These are phyloP conservation scores for Caenorhabditis panamensis DNA, from an alignment of 2,888 invertebrate species.

Conservation along the genomic window DNA sequence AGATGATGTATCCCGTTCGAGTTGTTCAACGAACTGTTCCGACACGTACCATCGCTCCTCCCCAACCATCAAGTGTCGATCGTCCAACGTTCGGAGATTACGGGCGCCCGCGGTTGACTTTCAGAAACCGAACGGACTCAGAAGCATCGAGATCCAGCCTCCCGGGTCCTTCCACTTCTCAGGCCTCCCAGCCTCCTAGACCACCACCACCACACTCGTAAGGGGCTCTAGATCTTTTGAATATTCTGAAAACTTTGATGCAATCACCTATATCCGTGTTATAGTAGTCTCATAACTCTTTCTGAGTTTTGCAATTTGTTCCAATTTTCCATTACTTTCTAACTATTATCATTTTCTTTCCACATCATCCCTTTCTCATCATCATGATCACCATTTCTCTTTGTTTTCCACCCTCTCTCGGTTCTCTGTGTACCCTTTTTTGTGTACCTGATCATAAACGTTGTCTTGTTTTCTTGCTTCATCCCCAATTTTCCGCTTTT, in stretches of 20 bases:
- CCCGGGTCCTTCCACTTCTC: not conserved
- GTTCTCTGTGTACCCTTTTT: slow-evolving; percentile 10
- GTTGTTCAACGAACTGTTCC: slow-evolving; percentile 9
- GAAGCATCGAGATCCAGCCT: slow-evolving; percentile 1
- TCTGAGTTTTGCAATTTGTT: slow-evolving; percentile 1
- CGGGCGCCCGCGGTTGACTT: slow-evolving; percentile 35
- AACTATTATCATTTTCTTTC: not conserved
- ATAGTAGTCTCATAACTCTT: not conserved
- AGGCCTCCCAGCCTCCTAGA: not conserved
- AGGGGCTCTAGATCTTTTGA: too few species aligned
- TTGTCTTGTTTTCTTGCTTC: slow-evolving; percentile 12
- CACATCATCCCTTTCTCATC: not conserved
- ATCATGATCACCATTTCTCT: not conserved
- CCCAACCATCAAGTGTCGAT: too few species aligned
- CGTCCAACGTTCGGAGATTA: slow-evolving; percentile 43
- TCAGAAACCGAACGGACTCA: slow-evolving; percentile 13
- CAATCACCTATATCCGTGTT: not conserved
- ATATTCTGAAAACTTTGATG: too few species aligned
- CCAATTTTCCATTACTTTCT: not conserved
- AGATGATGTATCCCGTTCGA: slow-evolving; percentile 37
- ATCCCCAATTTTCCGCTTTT: not conserved
- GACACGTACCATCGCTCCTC: not conserved
- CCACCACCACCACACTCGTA: slow-evolving; percentile 21
- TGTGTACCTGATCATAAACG: slow-evolving; percentile 25
- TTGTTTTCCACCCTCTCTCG: not conserved